These are phyloP conservation scores for Anomalospiza imberbis DNA, from an alignment of 2,797 vertebrate genomes.

Conservation along the genomic window DNA sequence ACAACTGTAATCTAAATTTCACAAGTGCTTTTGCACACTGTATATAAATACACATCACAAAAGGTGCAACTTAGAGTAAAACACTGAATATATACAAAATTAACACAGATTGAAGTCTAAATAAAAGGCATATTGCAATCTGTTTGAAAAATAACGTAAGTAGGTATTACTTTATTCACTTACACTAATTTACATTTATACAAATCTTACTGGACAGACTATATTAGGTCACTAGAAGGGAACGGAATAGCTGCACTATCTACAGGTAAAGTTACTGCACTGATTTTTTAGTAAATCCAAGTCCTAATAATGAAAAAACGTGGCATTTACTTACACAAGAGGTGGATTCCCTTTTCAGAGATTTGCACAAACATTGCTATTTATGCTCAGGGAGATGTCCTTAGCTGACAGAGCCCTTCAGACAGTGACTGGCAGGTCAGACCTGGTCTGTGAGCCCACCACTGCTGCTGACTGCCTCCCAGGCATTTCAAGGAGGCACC, in stretches of 20 bases:
- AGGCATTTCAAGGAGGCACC: neutral
- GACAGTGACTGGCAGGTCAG: neutral
- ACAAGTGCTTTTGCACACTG: conserved; percentile 79
- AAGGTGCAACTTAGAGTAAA: conserved; percentile 76
- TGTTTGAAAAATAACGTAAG: conserved; percentile 78
- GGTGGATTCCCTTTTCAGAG: conserved; percentile 65
- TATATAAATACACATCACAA: conserved; percentile 86
- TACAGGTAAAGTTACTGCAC: conserved; percentile 74
- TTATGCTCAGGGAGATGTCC: conserved; percentile 33
- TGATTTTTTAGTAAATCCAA: conserved; percentile 61
- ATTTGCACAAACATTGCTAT: conserved; percentile 23
- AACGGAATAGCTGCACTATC: conserved; percentile 56
- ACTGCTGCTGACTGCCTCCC: neutral
- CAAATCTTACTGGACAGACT: conserved; percentile 72
- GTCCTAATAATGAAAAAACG: conserved; percentile 52
- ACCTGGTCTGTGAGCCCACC: neutral
- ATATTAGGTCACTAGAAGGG: conserved; percentile 62
- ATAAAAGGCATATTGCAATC: conserved; percentile 73
- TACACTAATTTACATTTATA: conserved; percentile 86
- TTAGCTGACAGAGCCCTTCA: neutral
- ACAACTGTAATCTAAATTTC: conserved; percentile 79
- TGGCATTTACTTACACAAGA: conserved; percentile 16
- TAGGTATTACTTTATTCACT: conserved; percentile 78
- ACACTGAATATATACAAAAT: conserved; percentile 83
- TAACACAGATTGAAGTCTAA: conserved; percentile 72